Base-by-base conservation (phyloP, 2,888 invertebrate genomes). In the Thymelicus lineola region DNA sequence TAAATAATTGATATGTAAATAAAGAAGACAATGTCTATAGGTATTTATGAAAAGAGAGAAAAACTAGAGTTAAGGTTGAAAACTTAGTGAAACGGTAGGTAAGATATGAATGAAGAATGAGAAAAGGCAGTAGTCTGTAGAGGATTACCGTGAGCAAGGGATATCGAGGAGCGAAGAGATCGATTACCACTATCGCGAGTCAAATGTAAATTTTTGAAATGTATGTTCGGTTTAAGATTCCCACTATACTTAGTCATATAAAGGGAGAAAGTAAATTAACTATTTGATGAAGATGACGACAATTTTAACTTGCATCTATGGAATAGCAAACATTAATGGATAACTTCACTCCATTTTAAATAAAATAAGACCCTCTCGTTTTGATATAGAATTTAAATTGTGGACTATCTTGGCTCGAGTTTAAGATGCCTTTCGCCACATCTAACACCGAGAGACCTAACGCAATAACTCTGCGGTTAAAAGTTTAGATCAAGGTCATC, bases 401-500 rank as follows among this genome's bases (percentile, higher is more conserved):
- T 35, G 12, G 7, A 57, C 12, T n/a, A 36, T 53, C 20, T 12
- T 53, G 20, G 35, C 36, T 57, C 1, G n/a, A 57, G 28, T 15
- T 63, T 74, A 76, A 71, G 75, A 76, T 72, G 74, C 71, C 72
- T 72, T 66, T 75, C 71, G 73, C 77, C 65, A 66, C 74, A 75
- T 61, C 77, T 78, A 72, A 78, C 71, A 80, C 79, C 79, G 80
- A 80, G 82, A 82, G 76, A 75, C 77, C 79, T 78, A 82, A 79
- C 80, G 78, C 81, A 71, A 86, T 83, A 85, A 79, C 83, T 82
- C 81, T 70, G 79, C 82, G 80, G 78, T 81, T 80, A 81, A 80
- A 82, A 80, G 84, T 80, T 86, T 72, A 76, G 73, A 83, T 85
- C 87, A 89, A 90, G 89, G 90, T 91, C 87, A 82, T 80, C 74